Evolutionary conservation across 2,888 invertebrate species (phyloP).

Genomic region (Lypha dubia): DNA sequence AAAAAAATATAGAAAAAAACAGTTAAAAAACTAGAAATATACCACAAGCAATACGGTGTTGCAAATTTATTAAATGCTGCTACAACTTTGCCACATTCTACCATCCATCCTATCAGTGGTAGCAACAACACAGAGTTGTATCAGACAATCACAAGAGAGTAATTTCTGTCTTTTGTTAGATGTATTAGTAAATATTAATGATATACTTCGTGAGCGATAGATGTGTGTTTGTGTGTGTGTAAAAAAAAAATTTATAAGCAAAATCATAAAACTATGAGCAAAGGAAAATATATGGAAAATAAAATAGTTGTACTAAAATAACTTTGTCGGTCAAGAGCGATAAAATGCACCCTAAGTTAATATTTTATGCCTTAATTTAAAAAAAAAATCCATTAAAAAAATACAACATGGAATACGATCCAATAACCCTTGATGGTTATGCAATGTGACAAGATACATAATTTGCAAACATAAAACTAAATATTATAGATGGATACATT

Average conservation of each 20-base stretch:
- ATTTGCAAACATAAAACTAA: too few species aligned
- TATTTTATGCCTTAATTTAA: too few species aligned
- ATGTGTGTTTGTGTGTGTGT: conserved; percentile 12
- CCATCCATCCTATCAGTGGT: background rate
- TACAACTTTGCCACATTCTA: background rate
- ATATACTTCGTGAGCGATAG: background rate
- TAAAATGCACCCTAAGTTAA: background rate
- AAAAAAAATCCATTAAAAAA: too few species aligned
- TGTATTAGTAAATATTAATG: conserved; percentile 42
- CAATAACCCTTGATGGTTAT: too few species aligned
- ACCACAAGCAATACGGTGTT: conserved; percentile 50
- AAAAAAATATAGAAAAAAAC: conserved; percentile 4
- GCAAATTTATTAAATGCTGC: conserved; percentile 58
- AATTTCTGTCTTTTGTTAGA: background rate
- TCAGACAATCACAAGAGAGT: conserved; percentile 18
- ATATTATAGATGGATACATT: too few species aligned
- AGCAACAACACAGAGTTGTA: background rate
- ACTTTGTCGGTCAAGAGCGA: conserved; percentile 29
- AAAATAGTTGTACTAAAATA: background rate
- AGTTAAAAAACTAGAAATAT: conserved; percentile 28
- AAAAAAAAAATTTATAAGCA: conserved; percentile 60
- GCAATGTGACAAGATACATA: too few species aligned
- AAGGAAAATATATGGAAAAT: background rate
- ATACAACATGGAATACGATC: too few species aligned
- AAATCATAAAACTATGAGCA: conserved; percentile 33